Conservation (phyloP, 2,113 vertebrate species). For the Dendropsophus ebraccatus region DNA sequence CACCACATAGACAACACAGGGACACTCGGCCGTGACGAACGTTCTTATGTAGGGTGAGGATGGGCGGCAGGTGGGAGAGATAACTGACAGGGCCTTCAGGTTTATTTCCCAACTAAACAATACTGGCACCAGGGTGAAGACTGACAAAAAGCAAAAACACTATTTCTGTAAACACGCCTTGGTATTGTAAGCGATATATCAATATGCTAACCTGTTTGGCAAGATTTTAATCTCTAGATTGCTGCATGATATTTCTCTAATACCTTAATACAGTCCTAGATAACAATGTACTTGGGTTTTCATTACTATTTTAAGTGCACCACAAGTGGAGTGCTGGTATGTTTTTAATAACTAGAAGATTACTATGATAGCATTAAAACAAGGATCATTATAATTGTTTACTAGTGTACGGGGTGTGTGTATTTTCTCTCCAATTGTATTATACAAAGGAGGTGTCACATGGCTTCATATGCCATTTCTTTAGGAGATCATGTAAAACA, state of each 20-base stretch:
- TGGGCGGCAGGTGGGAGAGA: too few relatives aligned
- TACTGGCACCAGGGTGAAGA: neutral
- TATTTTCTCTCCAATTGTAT: neutral
- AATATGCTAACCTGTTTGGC: constrained; percentile 11
- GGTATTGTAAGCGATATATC: neutral
- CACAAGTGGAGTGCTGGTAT: neutral
- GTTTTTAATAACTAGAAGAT: neutral
- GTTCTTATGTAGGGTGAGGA: too few relatives aligned
- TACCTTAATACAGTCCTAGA: neutral
- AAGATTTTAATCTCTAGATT: constrained; percentile 10
- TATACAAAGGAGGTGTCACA: neutral
- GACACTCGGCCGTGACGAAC: too few relatives aligned
- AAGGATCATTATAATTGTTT: neutral
- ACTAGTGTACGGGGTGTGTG: too few relatives aligned
- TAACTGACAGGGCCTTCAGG: too few relatives aligned
- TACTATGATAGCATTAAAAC: neutral
- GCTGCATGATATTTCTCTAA: neutral
- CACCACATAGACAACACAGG: too few relatives aligned
- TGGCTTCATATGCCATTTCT: neutral
- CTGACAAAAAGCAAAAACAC: neutral
- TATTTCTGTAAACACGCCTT: neutral
- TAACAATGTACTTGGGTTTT: neutral
- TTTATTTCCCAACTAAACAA: neutral
- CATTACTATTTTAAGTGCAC: constrained; percentile 8
- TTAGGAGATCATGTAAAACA: too few relatives aligned